phyloP scores from a whole-genome alignment of 2,797 vertebrate species.

The Falco peregrinus region DNA sequence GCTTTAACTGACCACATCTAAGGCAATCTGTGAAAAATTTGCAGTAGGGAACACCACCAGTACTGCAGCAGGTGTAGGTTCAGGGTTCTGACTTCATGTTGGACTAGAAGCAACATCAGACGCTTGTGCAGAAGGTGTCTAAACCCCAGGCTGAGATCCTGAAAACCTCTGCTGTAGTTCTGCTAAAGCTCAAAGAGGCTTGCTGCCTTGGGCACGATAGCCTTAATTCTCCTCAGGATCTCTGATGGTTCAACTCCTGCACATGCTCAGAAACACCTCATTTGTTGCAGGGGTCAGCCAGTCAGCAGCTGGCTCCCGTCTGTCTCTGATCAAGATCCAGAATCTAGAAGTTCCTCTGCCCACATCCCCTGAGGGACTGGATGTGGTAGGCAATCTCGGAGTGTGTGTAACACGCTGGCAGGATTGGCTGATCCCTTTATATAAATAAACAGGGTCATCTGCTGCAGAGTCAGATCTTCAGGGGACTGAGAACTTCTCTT shows the following conservation, averaged over 20 bases:
- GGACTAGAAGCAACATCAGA: background rate
- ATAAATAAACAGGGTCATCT: background rate
- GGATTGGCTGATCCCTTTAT: background rate
- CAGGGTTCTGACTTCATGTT: background rate
- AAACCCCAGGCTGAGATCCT: background rate
- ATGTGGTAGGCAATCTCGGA: constrained; percentile 58
- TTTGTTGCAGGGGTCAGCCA: constrained; percentile 54
- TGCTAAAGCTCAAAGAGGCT: background rate
- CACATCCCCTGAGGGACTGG: constrained; percentile 45
- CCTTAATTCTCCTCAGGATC: background rate
- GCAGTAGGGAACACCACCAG: background rate
- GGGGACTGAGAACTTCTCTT: background rate
- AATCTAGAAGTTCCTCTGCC: constrained; percentile 53
- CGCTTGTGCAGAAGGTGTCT: background rate
- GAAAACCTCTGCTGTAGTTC: background rate
- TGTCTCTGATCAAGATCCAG: constrained; percentile 50
- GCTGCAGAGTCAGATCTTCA: background rate
- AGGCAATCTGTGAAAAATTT: background rate
- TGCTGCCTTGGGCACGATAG: rapidly evolving
- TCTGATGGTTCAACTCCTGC: background rate
- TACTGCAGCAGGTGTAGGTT: background rate
- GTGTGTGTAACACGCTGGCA: background rate
- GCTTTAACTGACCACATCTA: background rate
- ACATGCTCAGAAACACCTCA: constrained; percentile 26
- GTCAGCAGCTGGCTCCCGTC: constrained; percentile 42